Evolutionary conservation across 1,140 invertebrate species (phyloP).

Genomic region (Drosophila auraria): DNA sequence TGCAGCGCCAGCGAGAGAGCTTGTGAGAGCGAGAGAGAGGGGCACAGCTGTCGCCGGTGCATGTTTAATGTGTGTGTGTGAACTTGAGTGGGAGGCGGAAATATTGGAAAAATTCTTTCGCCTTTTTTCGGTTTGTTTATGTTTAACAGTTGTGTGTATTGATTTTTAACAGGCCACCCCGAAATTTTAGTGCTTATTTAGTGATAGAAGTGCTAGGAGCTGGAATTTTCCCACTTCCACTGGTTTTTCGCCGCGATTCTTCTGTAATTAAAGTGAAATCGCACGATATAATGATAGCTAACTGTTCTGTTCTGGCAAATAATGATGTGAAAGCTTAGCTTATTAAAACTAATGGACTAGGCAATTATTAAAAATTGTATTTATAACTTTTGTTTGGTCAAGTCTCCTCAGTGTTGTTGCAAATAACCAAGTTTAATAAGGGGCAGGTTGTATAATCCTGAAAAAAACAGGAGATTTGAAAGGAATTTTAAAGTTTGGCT

Average conservation of each 20-base stretch:
- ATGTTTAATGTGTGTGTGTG: conserved; percentile 16
- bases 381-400: too few species aligned
- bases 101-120: conserved; percentile 53
- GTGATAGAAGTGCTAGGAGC: conserved; percentile 2
- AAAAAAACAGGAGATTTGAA: too few species aligned
- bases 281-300: conserved; percentile 3
- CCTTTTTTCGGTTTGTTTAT: conserved; percentile 48
- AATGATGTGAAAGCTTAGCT: conserved; percentile 16
- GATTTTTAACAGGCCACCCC: conserved; percentile 51
- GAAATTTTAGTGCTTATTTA: conserved; percentile 22
- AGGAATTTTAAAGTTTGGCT: too few species aligned
- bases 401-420: background rate
- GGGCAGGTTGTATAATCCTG: conserved; percentile 3
- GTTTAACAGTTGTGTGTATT: conserved; percentile 53
- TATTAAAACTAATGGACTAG: background rate
- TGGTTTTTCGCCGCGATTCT: background rate
- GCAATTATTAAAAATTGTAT: background rate
- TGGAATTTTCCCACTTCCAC: background rate
- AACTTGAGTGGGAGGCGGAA: conserved; percentile 64
- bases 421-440: background rate
- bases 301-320: conserved; percentile 10
- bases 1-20: conserved; percentile 1
- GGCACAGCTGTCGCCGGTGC: conserved; percentile 43
- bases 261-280: conserved; percentile 15
- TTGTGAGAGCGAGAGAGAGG: conserved; percentile 6